phyloP scores from a whole-genome alignment of 2,113 vertebrate genomes.

The Empidonax alnorum region DNA sequence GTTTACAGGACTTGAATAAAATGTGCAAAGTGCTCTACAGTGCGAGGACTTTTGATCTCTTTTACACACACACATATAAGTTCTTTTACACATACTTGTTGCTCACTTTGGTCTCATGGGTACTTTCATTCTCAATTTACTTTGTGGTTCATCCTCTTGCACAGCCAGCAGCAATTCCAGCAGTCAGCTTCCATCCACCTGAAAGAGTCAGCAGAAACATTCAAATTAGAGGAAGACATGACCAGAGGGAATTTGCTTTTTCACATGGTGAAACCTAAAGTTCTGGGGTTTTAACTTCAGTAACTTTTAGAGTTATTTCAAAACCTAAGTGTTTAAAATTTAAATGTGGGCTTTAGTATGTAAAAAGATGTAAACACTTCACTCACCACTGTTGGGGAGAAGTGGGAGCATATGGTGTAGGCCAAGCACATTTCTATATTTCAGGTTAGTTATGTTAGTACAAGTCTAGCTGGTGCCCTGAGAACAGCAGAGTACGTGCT shows the following conservation, averaged over 20 bases:
- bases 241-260: neutral
- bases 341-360: neutral
- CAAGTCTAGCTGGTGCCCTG: neutral
- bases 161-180: neutral
- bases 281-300: neutral
- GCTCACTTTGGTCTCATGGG: neutral
- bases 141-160: neutral
- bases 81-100: neutral
- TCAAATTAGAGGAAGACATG: neutral
- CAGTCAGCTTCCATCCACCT: neutral
- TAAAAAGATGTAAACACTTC: neutral
- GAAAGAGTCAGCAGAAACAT: neutral
- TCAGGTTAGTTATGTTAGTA: neutral
- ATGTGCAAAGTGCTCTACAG: neutral
- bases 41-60: rapidly evolving
- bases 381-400: neutral
- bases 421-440: neutral
- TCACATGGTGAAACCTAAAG: neutral
- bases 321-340: neutral
- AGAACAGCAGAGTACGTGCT: neutral
- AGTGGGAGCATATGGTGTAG: neutral
- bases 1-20: neutral
- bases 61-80: neutral
- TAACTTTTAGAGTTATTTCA: neutral
- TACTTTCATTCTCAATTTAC: neutral